phyloP scores from a whole-genome alignment of 2,797 vertebrate species.

The Lophotriccus pileatus region DNA sequence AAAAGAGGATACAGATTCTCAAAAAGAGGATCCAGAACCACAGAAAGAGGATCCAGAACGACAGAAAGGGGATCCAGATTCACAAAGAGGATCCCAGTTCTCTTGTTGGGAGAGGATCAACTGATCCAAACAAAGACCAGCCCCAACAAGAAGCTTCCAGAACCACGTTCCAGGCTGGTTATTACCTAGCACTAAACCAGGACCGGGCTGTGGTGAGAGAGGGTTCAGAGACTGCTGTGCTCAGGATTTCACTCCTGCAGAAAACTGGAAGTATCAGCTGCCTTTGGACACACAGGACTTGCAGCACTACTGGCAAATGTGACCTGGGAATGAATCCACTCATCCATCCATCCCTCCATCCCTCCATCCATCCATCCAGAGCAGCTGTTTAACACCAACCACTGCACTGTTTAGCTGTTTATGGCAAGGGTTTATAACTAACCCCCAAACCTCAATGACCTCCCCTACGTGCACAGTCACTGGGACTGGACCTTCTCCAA shows the following conservation, averaged over 20 bases:
- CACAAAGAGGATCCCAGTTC: not conserved
- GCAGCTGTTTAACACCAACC: not conserved
- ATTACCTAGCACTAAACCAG: not conserved
- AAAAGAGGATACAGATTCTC: not conserved
- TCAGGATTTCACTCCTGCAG: not conserved
- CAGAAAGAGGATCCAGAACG: not conserved
- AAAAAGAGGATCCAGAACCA: not conserved
- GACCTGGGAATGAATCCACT: too few relatives aligned
- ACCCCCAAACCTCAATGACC: not conserved
- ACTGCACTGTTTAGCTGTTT: not conserved
- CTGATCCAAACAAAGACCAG: not conserved
- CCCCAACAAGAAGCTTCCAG: not conserved
- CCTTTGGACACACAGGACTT: not conserved
- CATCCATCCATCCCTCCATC: not conserved
- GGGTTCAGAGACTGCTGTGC: not conserved
- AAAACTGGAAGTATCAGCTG: not conserved
- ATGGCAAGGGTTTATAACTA: not conserved
- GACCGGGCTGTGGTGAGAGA: not conserved
- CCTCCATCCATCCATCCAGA: not conserved
- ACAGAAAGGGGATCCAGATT: not conserved
- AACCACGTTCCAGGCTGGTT: not conserved
- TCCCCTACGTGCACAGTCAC: fast-evolving
- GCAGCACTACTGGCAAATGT: too few relatives aligned
- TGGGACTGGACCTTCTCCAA: not conserved
- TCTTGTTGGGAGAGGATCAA: not conserved